These are phyloP conservation scores for Abramis brama DNA, from an alignment of 2,113 vertebrate genomes.

Conservation along the genomic window DNA sequence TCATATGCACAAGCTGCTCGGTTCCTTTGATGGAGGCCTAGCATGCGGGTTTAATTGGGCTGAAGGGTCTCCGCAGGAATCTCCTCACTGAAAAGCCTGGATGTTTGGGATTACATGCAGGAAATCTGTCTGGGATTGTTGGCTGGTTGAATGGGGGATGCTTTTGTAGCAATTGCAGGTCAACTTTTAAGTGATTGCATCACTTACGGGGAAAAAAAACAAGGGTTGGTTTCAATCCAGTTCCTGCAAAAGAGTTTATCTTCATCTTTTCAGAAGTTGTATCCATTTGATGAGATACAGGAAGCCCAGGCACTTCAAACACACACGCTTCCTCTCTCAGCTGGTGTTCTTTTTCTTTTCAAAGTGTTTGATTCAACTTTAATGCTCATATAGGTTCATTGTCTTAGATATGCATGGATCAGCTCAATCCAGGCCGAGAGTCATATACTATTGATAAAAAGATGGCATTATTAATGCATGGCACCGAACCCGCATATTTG, in stretches of 20 bases:
- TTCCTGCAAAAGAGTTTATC: neutral
- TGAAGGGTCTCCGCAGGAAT: conserved; percentile 46
- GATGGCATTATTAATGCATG: conserved; percentile 43
- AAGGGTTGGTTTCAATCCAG: neutral
- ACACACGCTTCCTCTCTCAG: conserved; percentile 25
- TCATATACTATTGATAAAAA: conserved; percentile 21
- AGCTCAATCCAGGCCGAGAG: conserved; percentile 8
- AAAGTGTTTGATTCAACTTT: conserved; percentile 38
- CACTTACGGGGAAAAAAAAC: neutral
- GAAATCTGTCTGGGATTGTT: conserved; percentile 38
- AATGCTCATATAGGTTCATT: conserved; percentile 25
- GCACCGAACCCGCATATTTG: neutral
- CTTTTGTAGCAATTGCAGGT: conserved; percentile 3
- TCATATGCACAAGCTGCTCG: conserved; percentile 45
- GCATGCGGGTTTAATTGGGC: conserved; percentile 39
- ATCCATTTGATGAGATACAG: conserved; percentile 31
- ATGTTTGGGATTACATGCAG: conserved; percentile 50
- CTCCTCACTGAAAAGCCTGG: conserved; percentile 36
- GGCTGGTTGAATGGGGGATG: neutral
- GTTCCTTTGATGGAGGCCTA: conserved; percentile 42
- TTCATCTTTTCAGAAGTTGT: neutral
- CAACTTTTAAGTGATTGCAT: conserved; percentile 3
- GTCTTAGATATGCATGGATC: conserved; percentile 31
- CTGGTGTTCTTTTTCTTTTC: conserved; percentile 40
- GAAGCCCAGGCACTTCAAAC: conserved; percentile 7